Conservation (phyloP, 2,113 vertebrate species). For the Peromyscus californicus region DNA sequence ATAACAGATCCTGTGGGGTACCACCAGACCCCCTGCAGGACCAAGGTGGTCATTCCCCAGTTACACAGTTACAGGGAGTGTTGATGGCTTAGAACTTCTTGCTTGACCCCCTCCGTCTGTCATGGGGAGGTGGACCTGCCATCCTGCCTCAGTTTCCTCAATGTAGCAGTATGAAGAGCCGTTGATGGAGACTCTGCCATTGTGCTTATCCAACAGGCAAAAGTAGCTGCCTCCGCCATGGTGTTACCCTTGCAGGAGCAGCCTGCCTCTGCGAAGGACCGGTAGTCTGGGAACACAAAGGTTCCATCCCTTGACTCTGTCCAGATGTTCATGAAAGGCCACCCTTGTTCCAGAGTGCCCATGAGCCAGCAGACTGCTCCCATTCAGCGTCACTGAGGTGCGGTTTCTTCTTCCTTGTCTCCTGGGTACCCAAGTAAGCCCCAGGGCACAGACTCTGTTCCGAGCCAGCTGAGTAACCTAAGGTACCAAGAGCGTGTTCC, state of each 20-base stretch:
- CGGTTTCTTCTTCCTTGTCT: neutral
- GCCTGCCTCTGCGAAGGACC: neutral
- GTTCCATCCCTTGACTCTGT: neutral
- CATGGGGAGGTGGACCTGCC: neutral
- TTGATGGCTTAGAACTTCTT: neutral
- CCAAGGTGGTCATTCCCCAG: neutral
- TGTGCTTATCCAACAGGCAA: neutral
- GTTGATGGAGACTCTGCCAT: neutral
- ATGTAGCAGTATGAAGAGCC: neutral
- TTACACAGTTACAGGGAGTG: neutral
- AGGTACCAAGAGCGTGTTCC: neutral
- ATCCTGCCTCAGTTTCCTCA: neutral
- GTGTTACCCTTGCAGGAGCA: neutral
- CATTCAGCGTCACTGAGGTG: neutral
- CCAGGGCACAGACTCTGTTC: neutral
- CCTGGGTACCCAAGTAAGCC: fast-evolving
- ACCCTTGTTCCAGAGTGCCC: neutral
- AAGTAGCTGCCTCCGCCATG: too few species aligned
- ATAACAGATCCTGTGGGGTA: too few species aligned
- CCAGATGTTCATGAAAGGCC: neutral
- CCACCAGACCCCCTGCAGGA: too few species aligned
- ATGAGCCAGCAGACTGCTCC: neutral
- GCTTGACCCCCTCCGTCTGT: neutral
- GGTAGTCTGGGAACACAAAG: neutral
- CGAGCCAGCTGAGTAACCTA: neutral